phyloP scores from a whole-genome alignment of 2,888 invertebrate genomes.

The Microdon myrmicae region DNA sequence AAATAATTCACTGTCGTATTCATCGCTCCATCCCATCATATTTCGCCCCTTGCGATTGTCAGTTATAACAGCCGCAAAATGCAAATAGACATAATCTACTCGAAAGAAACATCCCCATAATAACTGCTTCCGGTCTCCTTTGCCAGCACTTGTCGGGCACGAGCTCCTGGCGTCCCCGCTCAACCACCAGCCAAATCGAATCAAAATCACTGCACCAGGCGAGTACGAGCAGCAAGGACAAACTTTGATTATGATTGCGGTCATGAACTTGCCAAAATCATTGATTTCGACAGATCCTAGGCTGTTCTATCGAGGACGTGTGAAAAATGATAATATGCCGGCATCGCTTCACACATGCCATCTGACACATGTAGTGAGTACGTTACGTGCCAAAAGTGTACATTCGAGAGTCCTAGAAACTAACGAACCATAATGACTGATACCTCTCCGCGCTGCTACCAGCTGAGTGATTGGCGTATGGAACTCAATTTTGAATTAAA shows the following conservation, averaged over 20 bases:
- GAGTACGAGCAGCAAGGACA: constrained; percentile 20
- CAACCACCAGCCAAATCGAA: constrained; percentile 37
- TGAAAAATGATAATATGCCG: constrained; percentile 44
- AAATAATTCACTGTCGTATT: no score
- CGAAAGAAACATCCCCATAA: constrained; percentile 19
- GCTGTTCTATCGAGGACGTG: constrained; percentile 46
- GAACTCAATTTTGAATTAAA: constrained; percentile 51
- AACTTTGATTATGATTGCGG: constrained; percentile 51
- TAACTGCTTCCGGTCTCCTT: constrained; percentile 33
- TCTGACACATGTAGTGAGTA: no score
- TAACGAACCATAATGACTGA: constrained; percentile 48
- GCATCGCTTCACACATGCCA: no score
- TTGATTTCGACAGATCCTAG: constrained; percentile 50
- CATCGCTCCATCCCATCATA: no score
- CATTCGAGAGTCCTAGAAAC: constrained; percentile 20
- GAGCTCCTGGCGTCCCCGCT: constrained; percentile 9
- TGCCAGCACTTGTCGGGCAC: constrained; percentile 28
- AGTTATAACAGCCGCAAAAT: constrained; percentile 35
- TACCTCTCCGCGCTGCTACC: constrained; percentile 14
- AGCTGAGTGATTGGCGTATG: constrained; percentile 43
- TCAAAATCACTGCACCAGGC: constrained; percentile 42
- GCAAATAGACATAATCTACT: constrained; percentile 38
- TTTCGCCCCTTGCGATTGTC: no score
- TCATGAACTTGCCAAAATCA: constrained; percentile 52
- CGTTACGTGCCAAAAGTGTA: constrained; percentile 14